Base-by-base conservation (phyloP, 2,797 vertebrate genomes). In the Lacerta bilineata region DNA sequence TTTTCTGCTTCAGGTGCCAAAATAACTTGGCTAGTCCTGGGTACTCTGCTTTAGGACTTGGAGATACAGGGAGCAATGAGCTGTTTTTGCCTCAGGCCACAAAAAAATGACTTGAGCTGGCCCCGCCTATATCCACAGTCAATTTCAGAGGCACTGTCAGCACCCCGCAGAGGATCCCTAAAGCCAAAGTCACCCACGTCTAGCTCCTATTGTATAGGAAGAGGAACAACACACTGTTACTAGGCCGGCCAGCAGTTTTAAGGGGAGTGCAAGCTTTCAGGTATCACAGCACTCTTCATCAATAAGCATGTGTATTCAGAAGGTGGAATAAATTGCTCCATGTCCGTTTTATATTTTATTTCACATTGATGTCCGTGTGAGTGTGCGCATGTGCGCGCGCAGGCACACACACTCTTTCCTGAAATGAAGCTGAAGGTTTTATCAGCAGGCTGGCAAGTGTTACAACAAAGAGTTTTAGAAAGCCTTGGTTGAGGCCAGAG, bases 381-480 rank as follows among this genome's bases (percentile, higher is more conserved):
- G 10, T 1, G 46, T 10, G 43, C 9, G 43, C 9, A 8, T 2
- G 8, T 9, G 33, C 36, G 1, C 18, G 17, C 72, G 9, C 72
- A 41, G 36, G 20, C 13, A 72, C 17, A 69, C 50, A 61, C 5
- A 74, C 17, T 17, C 13, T 41, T 46, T 85, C 27, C 59, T 50
- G 25, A 85, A 81, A 81, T 36, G 20, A 76, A 55, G 41, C 59
- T 27, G 10, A 68, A n/a, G 10, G 27, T 84, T 78, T 59, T 39
- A 79, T 81, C 25, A 1, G 10, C 83, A 81, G 41, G 59, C 41
- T 68, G 15, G n/a, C 78, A 81, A 85, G 27, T 20, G 27, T 81
- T 85, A n/a, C 41, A 81, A 81, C 76, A 74, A 89, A n/a, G 71
- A 27, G 43, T 75, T 89, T 76, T 55, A 50, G 83, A 71, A 76